phyloP scores from a whole-genome alignment of 2,888 invertebrate genomes.

The Aproaerema taeniolella region DNA sequence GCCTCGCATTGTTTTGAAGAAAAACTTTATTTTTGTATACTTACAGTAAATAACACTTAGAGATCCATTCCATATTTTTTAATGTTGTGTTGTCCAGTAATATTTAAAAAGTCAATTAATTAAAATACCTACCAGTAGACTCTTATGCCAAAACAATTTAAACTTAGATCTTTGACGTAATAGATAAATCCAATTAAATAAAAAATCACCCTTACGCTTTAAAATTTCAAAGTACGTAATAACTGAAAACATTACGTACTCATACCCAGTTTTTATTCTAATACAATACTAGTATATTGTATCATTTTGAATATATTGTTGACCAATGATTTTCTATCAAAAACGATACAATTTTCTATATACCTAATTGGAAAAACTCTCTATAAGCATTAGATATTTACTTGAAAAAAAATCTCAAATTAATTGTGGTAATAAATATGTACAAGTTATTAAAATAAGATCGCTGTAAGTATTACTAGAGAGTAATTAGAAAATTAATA shows the following conservation, averaged over 20 bases:
- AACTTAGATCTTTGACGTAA: too few relatives aligned
- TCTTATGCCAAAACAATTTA: too few relatives aligned
- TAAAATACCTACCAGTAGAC: slow-evolving; percentile 16
- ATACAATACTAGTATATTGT: too few relatives aligned
- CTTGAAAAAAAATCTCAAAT: slow-evolving; percentile 70
- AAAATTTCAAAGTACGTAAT: too few relatives aligned
- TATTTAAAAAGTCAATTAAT: slow-evolving; percentile 34
- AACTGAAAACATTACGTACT: too few relatives aligned
- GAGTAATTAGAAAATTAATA: slow-evolving; percentile 70
- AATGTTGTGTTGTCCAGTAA: slow-evolving; percentile 33
- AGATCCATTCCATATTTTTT: slow-evolving; percentile 17
- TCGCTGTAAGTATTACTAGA: slow-evolving; percentile 77
- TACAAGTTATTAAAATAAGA: slow-evolving; percentile 69
- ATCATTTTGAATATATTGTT: too few relatives aligned
- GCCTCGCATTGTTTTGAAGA: slow-evolving; percentile 50
- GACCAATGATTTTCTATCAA: slow-evolving; percentile 50
- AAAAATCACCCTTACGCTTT: too few relatives aligned
- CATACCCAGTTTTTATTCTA: too few relatives aligned
- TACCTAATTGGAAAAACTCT: slow-evolving; percentile 67
- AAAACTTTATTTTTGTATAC: slow-evolving; percentile 34
- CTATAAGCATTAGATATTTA: slow-evolving; percentile 69
- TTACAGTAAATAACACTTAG: slow-evolving; percentile 7
- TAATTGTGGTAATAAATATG: slow-evolving; percentile 73
- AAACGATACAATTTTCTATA: slow-evolving; percentile 42
- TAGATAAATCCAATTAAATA: too few relatives aligned